A percentile compares a stretch with the other conserved stretches of the same genome.
Evolutionary conservation across 2,797 vertebrate genomes (phyloP).

Genomic region (Iguana delicatissima): DNA sequence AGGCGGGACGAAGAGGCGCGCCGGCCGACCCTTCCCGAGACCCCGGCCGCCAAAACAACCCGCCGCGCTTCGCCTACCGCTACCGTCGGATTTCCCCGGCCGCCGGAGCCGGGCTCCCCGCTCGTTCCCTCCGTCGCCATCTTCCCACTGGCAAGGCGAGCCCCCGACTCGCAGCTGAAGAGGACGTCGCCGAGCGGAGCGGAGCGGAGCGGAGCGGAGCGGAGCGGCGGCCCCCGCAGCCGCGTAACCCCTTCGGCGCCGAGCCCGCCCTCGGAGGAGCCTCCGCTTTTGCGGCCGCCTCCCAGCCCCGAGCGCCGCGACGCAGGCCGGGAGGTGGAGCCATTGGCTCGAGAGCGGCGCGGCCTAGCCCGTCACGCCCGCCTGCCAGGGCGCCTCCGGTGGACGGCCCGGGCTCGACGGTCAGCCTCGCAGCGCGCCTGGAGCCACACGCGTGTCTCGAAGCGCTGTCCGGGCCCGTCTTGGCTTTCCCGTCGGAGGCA

Average conservation of each 20-base stretch:
- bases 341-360: background rate
- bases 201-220: slow-evolving; percentile 53
- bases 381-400: background rate
- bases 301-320: background rate
- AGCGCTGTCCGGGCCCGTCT: background rate
- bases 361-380: background rate
- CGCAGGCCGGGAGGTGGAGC: slow-evolving; percentile 21
- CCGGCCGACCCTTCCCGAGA: too few species aligned
- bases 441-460: too few species aligned
- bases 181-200: slow-evolving; percentile 55
- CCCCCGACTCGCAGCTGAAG: slow-evolving; percentile 73
- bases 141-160: slow-evolving; percentile 90
- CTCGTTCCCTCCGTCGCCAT: slow-evolving; percentile 96
- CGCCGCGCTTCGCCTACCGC: slow-evolving; percentile 68
- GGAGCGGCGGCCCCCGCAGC: slow-evolving; percentile 61
- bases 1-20: background rate
- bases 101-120: slow-evolving; percentile 85
- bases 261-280: background rate
- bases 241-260: slow-evolving; percentile 72
- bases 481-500: background rate
- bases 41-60: background rate
- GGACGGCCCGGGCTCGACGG: too few species aligned
- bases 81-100: slow-evolving; percentile 57
- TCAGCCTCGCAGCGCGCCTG: too few species aligned
- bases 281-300: background rate